phyloP scores from a whole-genome alignment of 2,797 vertebrate genomes.

The Mastacembelus armatus region DNA sequence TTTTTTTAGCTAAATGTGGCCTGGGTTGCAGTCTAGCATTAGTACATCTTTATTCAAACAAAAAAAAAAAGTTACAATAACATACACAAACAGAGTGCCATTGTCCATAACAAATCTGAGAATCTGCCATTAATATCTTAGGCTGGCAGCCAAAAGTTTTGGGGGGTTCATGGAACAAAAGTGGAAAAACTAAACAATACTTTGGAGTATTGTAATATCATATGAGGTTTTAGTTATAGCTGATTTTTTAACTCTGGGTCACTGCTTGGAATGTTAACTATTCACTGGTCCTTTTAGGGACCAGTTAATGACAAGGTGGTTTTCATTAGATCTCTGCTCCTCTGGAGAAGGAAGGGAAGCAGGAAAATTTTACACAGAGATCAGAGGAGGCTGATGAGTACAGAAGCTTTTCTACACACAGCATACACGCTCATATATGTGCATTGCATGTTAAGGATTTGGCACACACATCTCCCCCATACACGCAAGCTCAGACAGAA shows the following conservation, averaged over 20 bases:
- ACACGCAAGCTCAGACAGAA: conserved; percentile 22
- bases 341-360: conserved; percentile 50
- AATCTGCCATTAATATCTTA: conserved; percentile 60
- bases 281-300: conserved; percentile 59
- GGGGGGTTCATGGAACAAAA: conserved; percentile 23
- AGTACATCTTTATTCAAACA: conserved; percentile 43
- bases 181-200: conserved; percentile 51
- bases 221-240: conserved; percentile 59
- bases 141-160: conserved; percentile 52
- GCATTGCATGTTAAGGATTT: conserved; percentile 54
- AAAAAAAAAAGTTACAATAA: conserved; percentile 41
- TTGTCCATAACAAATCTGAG: conserved; percentile 60
- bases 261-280: conserved; percentile 69
- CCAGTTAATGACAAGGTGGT: conserved; percentile 75
- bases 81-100: conserved; percentile 63
- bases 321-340: conserved; percentile 75
- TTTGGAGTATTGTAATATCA: conserved; percentile 60
- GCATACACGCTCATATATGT: conserved; percentile 34
- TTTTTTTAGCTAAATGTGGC: conserved; percentile 47
- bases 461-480: conserved; percentile 28
- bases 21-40: conserved; percentile 29
- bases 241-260: conserved; percentile 56
- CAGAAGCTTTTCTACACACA: conserved; percentile 40
- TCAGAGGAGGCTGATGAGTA: conserved; percentile 52
- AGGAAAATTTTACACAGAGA: conserved; percentile 53